Evolutionary conservation across 64 coral and sea anemone species (phyloP).

Genomic region (Stichodactyla mertensii): DNA sequence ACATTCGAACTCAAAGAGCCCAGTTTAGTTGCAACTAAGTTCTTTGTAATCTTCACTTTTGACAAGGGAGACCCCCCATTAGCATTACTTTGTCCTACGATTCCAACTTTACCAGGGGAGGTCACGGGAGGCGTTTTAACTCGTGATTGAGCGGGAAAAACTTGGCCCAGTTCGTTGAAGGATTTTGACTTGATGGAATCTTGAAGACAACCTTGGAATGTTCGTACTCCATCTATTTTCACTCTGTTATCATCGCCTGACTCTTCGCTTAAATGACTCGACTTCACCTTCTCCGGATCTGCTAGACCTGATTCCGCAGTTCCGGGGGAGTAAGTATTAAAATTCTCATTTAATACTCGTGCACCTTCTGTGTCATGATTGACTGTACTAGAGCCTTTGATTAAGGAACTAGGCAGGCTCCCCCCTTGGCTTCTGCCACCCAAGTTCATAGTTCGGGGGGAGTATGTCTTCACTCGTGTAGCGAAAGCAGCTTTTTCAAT

Average conservation of each 20-base stretch:
- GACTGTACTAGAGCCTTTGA: neutral
- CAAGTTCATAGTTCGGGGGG: neutral
- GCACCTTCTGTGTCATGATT: neutral
- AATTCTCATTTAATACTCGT: neutral
- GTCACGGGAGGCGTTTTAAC: neutral
- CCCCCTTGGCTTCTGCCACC: neutral
- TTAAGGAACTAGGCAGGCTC: neutral
- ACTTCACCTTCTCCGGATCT: neutral
- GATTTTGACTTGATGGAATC: neutral
- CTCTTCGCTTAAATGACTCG: neutral
- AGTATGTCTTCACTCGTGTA: constrained; percentile 11
- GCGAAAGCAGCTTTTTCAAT: constrained; percentile 6
- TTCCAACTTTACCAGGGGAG: neutral
- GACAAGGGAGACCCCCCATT: neutral
- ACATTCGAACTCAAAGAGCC: neutral
- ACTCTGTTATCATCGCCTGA: too few relatives aligned
- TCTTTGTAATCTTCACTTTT: neutral
- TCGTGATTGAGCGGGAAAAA: neutral
- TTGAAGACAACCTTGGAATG: neutral
- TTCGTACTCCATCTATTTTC: neutral
- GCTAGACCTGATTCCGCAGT: neutral
- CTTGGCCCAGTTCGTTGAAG: neutral
- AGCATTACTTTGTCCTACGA: neutral
- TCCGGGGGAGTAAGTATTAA: neutral
- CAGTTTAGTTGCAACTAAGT: neutral